Evolutionary conservation across 2,888 invertebrate genomes (phyloP), one percentile per base, ranked within the genome.

Genomic region (Oligia latruncula): DNA sequence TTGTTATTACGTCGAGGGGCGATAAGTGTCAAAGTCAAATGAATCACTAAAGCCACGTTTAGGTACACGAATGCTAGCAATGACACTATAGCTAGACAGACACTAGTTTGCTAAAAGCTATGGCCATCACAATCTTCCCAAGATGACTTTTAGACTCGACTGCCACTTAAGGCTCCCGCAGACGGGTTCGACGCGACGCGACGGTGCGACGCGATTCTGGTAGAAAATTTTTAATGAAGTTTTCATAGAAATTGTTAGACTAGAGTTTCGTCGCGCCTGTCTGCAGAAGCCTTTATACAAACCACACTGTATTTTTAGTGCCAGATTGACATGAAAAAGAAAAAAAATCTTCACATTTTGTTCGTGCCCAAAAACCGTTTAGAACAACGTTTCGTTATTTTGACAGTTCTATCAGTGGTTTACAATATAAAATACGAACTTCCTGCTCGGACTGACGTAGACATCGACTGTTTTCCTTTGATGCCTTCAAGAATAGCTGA

Each of bases 351-450:
- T 1, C 62, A 43, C 72, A 15, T 55, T 73, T 71, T 75, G 62
- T 80, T 79, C 49, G 73, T 74, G 64, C 23, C 65, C 70, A 64
- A 52, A 86, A 80, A 67, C 66, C 68, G 43, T 81, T 77, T 70
- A 73, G 68, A 74, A 80, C 29, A 82, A 72, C 87, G 70, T 78
- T 77, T 75, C 40, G 74, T 72, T 75, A 71, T 84, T 78, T 84
- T 84, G 86, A 86, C 87, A 86, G 81, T 55, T 74, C 81, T 87
- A 81, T 86, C 81, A 84, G 78, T 75, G 60, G 60, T 74, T 35
- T 23, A 81, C 58, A 72, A 72, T 60, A 70, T 78, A 72, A 87
- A 87, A 84, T 84, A 78, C 49, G 35, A 72, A 79, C 77, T 77
- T 87, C 82, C 81, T 77, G 74, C 49, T 73, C 43, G 6, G 71